Evolutionary conservation across 92 coral and sea anemone species (phyloP), one percentile per base, ranked within the genome.

Genomic region (Diadumene lineata): DNA sequence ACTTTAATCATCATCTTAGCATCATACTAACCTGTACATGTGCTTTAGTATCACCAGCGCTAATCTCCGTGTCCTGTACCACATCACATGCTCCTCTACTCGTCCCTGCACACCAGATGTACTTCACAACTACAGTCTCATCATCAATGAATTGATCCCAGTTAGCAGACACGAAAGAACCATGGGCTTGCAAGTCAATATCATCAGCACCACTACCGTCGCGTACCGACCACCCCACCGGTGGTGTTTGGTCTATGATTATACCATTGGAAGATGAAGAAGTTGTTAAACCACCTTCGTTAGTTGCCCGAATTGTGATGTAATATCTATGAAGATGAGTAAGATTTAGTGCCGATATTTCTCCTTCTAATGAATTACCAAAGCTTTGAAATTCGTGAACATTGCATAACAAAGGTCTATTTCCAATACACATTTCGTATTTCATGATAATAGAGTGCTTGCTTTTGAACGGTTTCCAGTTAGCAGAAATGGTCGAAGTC

Each of bases 61-160:
- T 72, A 33, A 84, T 83, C 27, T 60, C 73, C n/a, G 78, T 81
- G 80, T 81, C 87, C 0, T 77, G 75, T 28, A 94, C 72, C 28
- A 94, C 78, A 78, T 94, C 98, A 79, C 98, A 94, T 31, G 79
- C 82, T 26, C 89, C 97, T 56, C 68, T 64, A 19, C 56, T 70
- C 18, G 97, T 88, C 11, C 98, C 98, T 34, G 85, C 97, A 60
- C 98, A 94, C 93, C 92, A 86, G 25, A 80, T 76, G 83, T 88
- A 94, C 50, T 78, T 94, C 30, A 64, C 75, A 8, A 94, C 66
- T 11, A 85, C 94, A 16, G 98, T 88, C 60, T 94, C 96, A 29
- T 74, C 56, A 76, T 94, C 98, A 18, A 43, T 67, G 70, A 92
- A 94, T 71, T 78, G 87, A 38, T 94, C 96, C 98, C 98, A 94